Percentiles rank a stretch among this genome's conserved stretches.
These are phyloP conservation scores for Zygaena filipendulae DNA, from an alignment of 2,888 invertebrate genomes.

Conservation along the genomic window DNA sequence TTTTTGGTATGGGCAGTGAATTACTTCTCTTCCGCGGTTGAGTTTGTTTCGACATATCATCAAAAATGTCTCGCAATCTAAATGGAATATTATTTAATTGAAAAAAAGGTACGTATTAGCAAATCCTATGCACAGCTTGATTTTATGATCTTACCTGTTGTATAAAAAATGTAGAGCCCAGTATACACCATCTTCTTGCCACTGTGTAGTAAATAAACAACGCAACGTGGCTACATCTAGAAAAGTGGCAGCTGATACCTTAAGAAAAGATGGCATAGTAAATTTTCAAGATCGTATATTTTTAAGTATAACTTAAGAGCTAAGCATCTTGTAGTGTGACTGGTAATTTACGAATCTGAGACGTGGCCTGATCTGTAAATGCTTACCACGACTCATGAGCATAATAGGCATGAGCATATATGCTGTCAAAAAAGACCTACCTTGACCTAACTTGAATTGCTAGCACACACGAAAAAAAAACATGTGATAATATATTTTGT, in stretches of 20 bases:
- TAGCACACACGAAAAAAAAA: too few relatives aligned
- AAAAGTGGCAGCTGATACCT: constrained; percentile 90
- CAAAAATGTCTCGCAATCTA: constrained; percentile 88
- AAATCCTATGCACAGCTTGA: too few relatives aligned
- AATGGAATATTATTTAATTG: constrained; percentile 17
- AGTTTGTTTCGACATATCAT: constrained; percentile 81
- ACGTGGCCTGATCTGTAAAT: too few relatives aligned
- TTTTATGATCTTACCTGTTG: constrained; percentile 85
- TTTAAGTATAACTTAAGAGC: too few relatives aligned
- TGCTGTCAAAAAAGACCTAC: too few relatives aligned
- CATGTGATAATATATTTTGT: too few relatives aligned
- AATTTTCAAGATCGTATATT: constrained; percentile 1
- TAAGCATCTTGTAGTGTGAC: too few relatives aligned
- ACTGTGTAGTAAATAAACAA: constrained; percentile 95
- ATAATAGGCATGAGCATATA: too few relatives aligned
- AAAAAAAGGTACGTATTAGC: constrained; percentile 6
- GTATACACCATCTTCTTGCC: constrained; percentile 98
- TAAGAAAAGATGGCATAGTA: too few relatives aligned
- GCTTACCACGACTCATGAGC: too few relatives aligned
- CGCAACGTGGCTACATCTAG: constrained; percentile 96
- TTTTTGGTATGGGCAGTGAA: constrained; percentile 93
- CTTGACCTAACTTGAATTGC: too few relatives aligned
- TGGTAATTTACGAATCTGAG: too few relatives aligned
- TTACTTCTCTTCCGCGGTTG: constrained; percentile 89
- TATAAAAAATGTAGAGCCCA: constrained; percentile 96